Evolutionary conservation across 2,888 invertebrate species (phyloP).

Genomic region (Drosophila tripunctata): DNA sequence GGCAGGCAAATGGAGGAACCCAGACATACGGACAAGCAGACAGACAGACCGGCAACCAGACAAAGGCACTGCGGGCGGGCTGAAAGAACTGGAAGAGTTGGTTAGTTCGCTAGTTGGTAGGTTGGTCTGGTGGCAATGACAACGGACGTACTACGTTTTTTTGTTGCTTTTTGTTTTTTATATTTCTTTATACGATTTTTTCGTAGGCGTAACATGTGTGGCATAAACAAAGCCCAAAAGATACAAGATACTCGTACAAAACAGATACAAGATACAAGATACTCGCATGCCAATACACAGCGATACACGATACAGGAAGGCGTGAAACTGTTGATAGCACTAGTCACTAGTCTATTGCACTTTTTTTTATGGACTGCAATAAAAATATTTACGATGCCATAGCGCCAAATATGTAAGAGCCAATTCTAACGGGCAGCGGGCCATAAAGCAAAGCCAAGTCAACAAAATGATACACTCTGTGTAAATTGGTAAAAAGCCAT

Average conservation of each 20-base stretch:
- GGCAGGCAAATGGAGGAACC: slow-evolving; percentile 68
- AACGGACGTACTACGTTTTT: slow-evolving; percentile 52
- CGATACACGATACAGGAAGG: slow-evolving; percentile 54
- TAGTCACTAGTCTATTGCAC: slow-evolving; percentile 62
- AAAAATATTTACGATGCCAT: slow-evolving; percentile 74
- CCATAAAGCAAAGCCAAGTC: slow-evolving; percentile 17
- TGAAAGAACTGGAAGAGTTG: background rate
- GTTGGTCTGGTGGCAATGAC: slow-evolving; percentile 10
- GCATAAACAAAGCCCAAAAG: slow-evolving; percentile 69
- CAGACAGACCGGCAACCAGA: slow-evolving; percentile 13
- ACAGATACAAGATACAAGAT: slow-evolving; percentile 24
- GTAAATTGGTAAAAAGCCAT: slow-evolving; percentile 24
- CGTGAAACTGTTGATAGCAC: slow-evolving; percentile 74
- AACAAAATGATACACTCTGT: slow-evolving; percentile 21
- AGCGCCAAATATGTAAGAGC: slow-evolving; percentile 65
- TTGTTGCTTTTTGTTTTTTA: background rate
- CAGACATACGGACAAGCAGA: slow-evolving; percentile 10
- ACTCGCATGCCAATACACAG: slow-evolving; percentile 25
- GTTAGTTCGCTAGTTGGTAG: no score
- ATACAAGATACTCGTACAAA: slow-evolving; percentile 22
- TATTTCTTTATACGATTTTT: slow-evolving; percentile 57
- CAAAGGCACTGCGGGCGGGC: slow-evolving; percentile 11
- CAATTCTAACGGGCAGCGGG: slow-evolving; percentile 41
- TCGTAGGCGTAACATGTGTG: slow-evolving; percentile 78
- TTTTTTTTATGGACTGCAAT: slow-evolving; percentile 65